Evolutionary conservation across 64 coral and sea anemone genomes (phyloP), one percentile per base, ranked within the genome.

Genomic region (Dendronephthya gigantea): DNA sequence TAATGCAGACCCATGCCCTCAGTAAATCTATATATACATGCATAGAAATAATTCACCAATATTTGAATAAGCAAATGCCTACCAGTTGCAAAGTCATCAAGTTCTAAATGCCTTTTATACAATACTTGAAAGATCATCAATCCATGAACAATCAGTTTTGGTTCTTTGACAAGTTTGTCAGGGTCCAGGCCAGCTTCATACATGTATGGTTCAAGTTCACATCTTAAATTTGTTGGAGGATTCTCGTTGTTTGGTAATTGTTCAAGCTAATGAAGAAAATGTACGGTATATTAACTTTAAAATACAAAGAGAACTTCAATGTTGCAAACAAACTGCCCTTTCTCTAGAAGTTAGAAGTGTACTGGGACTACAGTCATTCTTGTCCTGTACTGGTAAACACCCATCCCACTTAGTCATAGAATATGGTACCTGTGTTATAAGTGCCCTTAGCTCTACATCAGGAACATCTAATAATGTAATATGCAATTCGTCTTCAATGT

Each of bases 61-160:
- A 76, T 9, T 4, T 34, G 28, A 76, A n/a, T 15, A 66, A n/a
- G n/a, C 22, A 37, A 76, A 76, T 34, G 12, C 5, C 5, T 88
- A 81, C 86, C 86, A 52, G 50, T 76, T 51, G 75, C 75, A n/a
- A 88, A 82, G 74, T 88, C 86, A 82, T 88, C 86, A 35, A 88
- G 86, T 38, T 88, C 72, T 35, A 88, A 81, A 52, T 52, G 86
- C 58, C 86, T 88, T 52, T 88, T 88, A 31, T 88, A 70, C 75
- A 81, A 79, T 23, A 88, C 86, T 81, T 88, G 70, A 69, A 47
- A 88, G 72, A 81, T 56, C 39, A 88, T 82, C 49, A 88, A 39
- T 36, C 86, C 86, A 81, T 88, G 38, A 2, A 55, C 2, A 82
- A 88, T 1, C 39, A 88, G 36, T 81, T 88, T 88, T 51, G 66